Conservation (phyloP, 2,888 invertebrate species). For the Drosophila mimetica region DNA sequence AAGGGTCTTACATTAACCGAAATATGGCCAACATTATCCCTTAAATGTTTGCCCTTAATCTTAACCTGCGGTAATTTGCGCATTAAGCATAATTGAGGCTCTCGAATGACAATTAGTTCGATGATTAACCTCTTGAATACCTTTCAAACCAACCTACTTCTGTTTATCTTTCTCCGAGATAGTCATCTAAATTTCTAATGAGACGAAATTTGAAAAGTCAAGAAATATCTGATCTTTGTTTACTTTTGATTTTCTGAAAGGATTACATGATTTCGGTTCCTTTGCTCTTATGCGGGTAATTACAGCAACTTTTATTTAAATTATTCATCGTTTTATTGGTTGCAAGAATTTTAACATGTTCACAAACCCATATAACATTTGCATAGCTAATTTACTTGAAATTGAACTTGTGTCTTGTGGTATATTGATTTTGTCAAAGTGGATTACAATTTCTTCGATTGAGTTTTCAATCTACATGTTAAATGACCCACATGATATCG, state of each 20-base stretch:
- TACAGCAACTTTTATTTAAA: slow-evolving; percentile 57
- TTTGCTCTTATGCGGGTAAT: slow-evolving; percentile 66
- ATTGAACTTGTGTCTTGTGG: slow-evolving; percentile 34
- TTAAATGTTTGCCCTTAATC: slow-evolving; percentile 14
- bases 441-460: slow-evolving; percentile 60
- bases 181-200: slow-evolving; percentile 44
- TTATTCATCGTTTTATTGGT: slow-evolving; percentile 28
- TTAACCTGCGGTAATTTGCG: slow-evolving; percentile 60
- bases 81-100: slow-evolving; percentile 48
- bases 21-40: slow-evolving; percentile 37
- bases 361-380: slow-evolving; percentile 59
- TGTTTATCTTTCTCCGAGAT: slow-evolving; percentile 39
- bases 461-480: slow-evolving; percentile 74
- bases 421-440: slow-evolving; percentile 60
- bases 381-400: slow-evolving; percentile 71
- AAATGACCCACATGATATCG: slow-evolving; percentile 67
- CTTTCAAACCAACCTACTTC: neutral
- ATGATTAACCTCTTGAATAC: slow-evolving; percentile 29
- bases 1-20: slow-evolving; percentile 21
- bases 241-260: slow-evolving; percentile 64
- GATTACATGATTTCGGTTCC: slow-evolving; percentile 58
- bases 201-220: slow-evolving; percentile 30
- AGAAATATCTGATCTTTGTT: slow-evolving; percentile 39
- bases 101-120: slow-evolving; percentile 51
- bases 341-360: slow-evolving; percentile 22